Evolutionary conservation across 2,797 vertebrate species (phyloP).

Genomic region (Lates japonicus): DNA sequence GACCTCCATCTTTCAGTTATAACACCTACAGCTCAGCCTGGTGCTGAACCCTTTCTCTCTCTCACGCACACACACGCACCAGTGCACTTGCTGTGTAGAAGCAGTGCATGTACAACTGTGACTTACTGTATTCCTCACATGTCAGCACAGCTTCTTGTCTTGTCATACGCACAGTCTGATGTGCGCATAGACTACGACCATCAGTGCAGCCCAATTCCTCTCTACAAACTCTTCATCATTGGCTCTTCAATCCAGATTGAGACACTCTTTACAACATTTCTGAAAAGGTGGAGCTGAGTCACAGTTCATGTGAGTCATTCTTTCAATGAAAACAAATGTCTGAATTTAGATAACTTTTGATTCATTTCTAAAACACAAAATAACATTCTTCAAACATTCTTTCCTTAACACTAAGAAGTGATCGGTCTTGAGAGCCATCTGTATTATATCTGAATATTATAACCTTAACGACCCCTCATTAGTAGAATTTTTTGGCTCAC

Average conservation of each 20-base stretch:
- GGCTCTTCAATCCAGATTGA: slow-evolving; percentile 16
- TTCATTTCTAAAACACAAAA: not conserved
- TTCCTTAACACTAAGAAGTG: no score
- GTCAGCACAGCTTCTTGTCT: not conserved
- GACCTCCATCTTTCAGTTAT: slow-evolving; percentile 44
- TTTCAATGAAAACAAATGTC: not conserved
- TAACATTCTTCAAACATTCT: not conserved
- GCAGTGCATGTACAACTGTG: not conserved
- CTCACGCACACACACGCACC: not conserved
- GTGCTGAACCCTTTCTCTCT: slow-evolving; percentile 2
- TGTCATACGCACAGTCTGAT: no score
- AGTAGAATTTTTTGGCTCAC: no score
- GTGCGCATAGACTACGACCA: not conserved
- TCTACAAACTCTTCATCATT: not conserved
- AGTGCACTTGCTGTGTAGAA: not conserved
- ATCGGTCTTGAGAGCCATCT: no score
- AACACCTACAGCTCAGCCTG: slow-evolving; percentile 30
- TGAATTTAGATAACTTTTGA: not conserved
- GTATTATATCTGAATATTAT: no score
- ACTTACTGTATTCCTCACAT: not conserved
- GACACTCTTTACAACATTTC: not conserved
- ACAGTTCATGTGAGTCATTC: not conserved
- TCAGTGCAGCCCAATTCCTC: slow-evolving; percentile 1
- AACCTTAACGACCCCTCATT: no score
- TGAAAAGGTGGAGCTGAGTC: not conserved